Evolutionary conservation across 2,797 vertebrate genomes (phyloP), one percentile per base, ranked within the genome.

Genomic region (Chelon auratus): DNA sequence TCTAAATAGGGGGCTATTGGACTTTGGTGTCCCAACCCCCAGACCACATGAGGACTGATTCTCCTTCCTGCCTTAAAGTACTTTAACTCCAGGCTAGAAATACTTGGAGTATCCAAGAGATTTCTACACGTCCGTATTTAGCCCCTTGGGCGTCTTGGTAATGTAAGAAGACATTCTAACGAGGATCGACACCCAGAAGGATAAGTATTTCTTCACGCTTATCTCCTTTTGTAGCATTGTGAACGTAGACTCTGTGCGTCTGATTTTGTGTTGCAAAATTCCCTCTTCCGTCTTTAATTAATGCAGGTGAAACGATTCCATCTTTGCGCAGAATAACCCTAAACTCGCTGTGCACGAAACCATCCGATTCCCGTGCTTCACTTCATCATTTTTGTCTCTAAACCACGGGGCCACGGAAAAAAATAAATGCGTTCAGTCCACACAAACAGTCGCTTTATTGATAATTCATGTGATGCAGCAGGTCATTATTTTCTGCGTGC

Each of bases 1-100:
- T 94, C 95, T 97, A 97, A 97, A 99, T 98, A 97, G 94, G 96
- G 95, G 96, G 96, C 96, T 97, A 97, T 97, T 97, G 95, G 95
- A 96, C 95, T 95, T 96, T 95, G 94, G 93, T 94, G 92, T 95
- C 95, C 85, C 85, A 94, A 43, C 83, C 90, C 81, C 94, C 94
- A 94, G 91, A 93, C 92, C 95, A 95, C 95, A 95, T 94, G 94
- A 86, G 89, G 75, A 88, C 91, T 22, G 70, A 88, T 80, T 72
- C 76, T 68, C 62, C 71, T 83, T 88, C 78, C 85, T 86, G 81
- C 56, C 68, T 48, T 72, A 57, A 67, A 77, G 61, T 80, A 71
- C 18, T 81, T 78, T 81, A 18, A 75, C 82, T 81, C 47, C 65
- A 80, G 61, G 78, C 72, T 78, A 65, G 57, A 86, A 78, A 77